Conservation (phyloP, 2,113 vertebrate genomes). For the Tragelaphus imberbis region DNA sequence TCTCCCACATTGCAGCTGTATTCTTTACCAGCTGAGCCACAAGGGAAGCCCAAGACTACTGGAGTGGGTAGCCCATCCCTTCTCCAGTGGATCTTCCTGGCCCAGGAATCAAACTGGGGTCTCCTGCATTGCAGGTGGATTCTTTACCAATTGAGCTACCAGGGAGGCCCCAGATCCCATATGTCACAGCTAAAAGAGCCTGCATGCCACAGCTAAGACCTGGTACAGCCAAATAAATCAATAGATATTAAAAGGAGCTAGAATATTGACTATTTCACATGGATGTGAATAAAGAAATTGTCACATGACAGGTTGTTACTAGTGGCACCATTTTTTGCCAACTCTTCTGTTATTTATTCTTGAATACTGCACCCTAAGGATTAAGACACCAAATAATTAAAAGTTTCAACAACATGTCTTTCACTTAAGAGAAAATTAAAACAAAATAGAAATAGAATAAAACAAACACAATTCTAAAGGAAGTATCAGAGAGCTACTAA, state of each 20-base stretch:
- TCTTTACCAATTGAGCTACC: neutral
- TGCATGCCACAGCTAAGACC: neutral
- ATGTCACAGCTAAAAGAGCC: neutral
- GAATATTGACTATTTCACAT: neutral
- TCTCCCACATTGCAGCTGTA: neutral
- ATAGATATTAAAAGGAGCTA: neutral
- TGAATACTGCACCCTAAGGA: neutral
- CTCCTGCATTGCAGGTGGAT: neutral
- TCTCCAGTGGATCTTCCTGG: neutral
- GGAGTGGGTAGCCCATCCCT: neutral
- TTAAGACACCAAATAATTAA: neutral
- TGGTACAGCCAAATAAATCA: neutral
- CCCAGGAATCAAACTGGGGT: neutral
- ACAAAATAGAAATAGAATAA: neutral
- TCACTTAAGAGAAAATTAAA: neutral
- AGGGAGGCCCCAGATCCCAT: neutral
- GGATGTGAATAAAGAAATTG: neutral
- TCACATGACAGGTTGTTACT: neutral
- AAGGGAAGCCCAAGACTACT: neutral
- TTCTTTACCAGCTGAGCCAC: neutral
- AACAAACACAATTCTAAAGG: neutral
- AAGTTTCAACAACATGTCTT: neutral
- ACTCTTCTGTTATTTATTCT: neutral
- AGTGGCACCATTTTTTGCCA: neutral
- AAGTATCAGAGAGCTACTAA: neutral